Evolutionary conservation across 2,797 vertebrate species (phyloP).

Genomic region (Muscicapa striata): DNA sequence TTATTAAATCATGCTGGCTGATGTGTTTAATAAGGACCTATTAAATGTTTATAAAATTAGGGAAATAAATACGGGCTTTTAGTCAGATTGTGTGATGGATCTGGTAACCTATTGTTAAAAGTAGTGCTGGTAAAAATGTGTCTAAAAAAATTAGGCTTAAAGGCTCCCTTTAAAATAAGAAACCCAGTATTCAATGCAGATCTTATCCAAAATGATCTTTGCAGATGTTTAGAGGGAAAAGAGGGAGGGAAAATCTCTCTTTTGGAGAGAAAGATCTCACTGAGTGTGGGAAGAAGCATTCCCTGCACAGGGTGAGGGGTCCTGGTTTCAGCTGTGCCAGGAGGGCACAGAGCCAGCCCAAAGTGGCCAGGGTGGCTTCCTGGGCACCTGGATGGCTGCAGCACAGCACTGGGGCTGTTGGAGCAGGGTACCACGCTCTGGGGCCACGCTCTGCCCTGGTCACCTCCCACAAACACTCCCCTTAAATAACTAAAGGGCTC

Average conservation of each 20-base stretch:
- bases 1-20: slow-evolving; percentile 97
- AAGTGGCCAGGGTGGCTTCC: not conserved
- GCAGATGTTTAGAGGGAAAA: slow-evolving; percentile 37
- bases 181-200: not conserved
- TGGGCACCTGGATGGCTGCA: not conserved
- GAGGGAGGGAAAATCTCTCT: not conserved
- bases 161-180: slow-evolving; percentile 60
- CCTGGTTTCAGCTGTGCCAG: accelerated
- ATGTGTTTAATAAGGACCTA: slow-evolving; percentile 92
- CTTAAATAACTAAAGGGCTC: not conserved
- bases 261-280: not conserved
- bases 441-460: accelerated
- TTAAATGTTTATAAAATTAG: slow-evolving; percentile 91
- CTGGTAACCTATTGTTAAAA: slow-evolving; percentile 82
- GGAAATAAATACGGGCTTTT: slow-evolving; percentile 84
- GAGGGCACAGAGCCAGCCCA: not conserved
- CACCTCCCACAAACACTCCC: not conserved
- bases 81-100: slow-evolving; percentile 80
- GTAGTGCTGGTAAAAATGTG: slow-evolving; percentile 70
- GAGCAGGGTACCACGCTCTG: accelerated
- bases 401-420: accelerated
- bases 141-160: slow-evolving; percentile 62
- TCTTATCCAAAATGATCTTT: not conserved
- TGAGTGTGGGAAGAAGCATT: not conserved
- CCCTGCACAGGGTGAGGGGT: not conserved